These are phyloP conservation scores for Pocillopora meandrina DNA, from an alignment of 92 coral and sea anemone species.

Conservation along the genomic window DNA sequence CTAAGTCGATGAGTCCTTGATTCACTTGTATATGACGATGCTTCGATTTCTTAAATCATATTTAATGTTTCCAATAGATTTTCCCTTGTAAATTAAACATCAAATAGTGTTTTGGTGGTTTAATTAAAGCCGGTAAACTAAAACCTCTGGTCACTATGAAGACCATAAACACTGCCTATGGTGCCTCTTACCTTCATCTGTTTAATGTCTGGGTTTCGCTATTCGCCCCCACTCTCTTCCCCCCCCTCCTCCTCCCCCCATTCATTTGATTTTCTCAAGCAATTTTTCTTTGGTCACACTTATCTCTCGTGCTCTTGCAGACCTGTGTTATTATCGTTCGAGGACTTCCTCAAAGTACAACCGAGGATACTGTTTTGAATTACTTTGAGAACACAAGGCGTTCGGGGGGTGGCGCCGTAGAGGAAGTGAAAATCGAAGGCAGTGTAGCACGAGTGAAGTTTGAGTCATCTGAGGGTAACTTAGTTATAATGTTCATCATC, in stretches of 20 bases:
- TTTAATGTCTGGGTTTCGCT: no score
- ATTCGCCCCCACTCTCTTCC: no score
- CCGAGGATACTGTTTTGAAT: conserved; percentile 48
- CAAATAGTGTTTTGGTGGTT: no score
- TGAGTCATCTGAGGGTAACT: conserved; percentile 31
- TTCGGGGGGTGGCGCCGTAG: conserved; percentile 68
- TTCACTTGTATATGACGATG: neutral
- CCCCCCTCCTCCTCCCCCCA: no score
- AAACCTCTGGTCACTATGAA: no score
- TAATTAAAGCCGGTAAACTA: no score
- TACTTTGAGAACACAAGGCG: conserved; percentile 68
- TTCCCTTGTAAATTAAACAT: no score
- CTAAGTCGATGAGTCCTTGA: neutral
- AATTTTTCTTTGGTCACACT: neutral
- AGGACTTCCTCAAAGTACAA: conserved; percentile 53
- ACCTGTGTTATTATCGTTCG: conserved; percentile 50
- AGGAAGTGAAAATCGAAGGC: conserved; percentile 26
- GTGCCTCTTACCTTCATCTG: no score
- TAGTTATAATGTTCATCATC: no score
- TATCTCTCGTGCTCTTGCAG: neutral
- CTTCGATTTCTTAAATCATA: no score
- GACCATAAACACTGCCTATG: no score
- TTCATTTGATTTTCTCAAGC: neutral
- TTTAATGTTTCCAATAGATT: no score
- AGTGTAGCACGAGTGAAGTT: conserved; percentile 23